Conservation (phyloP, 2,797 vertebrate genomes). For the Poeciliopsis gracilis region DNA sequence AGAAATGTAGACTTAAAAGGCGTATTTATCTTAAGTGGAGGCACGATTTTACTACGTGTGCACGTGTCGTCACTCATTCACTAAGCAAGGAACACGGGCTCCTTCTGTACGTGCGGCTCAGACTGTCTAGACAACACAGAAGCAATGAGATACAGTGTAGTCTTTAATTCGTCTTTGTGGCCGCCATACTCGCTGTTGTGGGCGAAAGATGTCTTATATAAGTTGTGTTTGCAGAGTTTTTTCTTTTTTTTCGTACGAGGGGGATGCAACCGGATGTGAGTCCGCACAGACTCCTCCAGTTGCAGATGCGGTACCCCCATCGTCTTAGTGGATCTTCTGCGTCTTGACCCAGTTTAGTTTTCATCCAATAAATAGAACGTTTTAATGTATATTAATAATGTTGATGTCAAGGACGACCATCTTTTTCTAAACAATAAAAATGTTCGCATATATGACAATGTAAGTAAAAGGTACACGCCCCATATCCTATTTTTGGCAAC, state of each 20-base stretch:
- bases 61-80: conserved; percentile 75
- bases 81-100: conserved; percentile 1
- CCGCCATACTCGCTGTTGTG: fast-evolving
- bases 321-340: neutral
- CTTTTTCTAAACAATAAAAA: neutral
- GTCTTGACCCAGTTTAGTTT: conserved; percentile 2
- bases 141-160: neutral
- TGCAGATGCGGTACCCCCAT: neutral
- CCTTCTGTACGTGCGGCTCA: neutral
- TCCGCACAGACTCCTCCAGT: neutral
- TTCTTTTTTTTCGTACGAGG: neutral
- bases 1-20: neutral
- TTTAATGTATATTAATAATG: conserved; percentile 7
- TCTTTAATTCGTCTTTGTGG: neutral
- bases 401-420: neutral
- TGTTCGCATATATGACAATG: neutral
- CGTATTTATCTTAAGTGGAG: neutral
- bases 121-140: neutral
- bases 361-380: conserved; percentile 10
- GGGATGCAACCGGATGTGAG: conserved; percentile 54
- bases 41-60: neutral
- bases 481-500: neutral
- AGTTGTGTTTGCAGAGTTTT: neutral
- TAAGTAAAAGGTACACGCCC: neutral
- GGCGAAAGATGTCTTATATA: fast-evolving